These are phyloP conservation scores for Brenthis ino DNA, from an alignment of 2,888 invertebrate genomes.

Conservation along the genomic window DNA sequence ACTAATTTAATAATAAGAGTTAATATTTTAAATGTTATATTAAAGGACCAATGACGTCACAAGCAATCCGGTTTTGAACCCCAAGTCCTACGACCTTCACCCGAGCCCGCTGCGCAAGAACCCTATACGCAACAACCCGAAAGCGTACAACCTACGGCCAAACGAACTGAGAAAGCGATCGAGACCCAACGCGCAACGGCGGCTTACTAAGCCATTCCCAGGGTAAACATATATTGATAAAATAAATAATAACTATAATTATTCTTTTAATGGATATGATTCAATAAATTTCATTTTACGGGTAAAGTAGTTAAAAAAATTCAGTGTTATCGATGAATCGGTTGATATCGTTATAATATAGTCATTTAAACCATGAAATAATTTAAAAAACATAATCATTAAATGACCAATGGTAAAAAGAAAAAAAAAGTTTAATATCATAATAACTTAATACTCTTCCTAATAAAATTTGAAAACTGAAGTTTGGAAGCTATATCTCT, in stretches of 20 bases:
- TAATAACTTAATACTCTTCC: too few species aligned
- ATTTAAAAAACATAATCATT: too few species aligned
- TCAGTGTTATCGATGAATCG: too few species aligned
- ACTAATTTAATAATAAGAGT: background rate
- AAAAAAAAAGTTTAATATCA: too few species aligned
- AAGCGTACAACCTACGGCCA: slow-evolving; percentile 50
- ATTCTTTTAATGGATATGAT: background rate
- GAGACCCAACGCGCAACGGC: slow-evolving; percentile 52
- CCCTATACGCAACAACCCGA: slow-evolving; percentile 47
- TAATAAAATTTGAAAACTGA: too few species aligned
- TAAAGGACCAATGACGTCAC: slow-evolving; percentile 62
- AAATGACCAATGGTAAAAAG: too few species aligned
- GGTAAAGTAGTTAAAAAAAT: too few species aligned
- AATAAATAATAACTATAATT: background rate
- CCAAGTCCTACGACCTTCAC: slow-evolving; percentile 67
- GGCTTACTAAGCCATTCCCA: slow-evolving; percentile 71
- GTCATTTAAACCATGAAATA: too few species aligned
- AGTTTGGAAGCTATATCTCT: too few species aligned
- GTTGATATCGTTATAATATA: too few species aligned
- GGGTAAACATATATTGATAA: slow-evolving; percentile 53
- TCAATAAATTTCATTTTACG: background rate
- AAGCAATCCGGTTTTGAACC: slow-evolving; percentile 57
- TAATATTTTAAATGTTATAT: background rate
- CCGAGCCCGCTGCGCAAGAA: slow-evolving; percentile 52
- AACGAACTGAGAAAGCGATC: slow-evolving; percentile 64